Base-by-base conservation (phyloP, 2,888 invertebrate genomes). In the Danaus chrysippus region DNA sequence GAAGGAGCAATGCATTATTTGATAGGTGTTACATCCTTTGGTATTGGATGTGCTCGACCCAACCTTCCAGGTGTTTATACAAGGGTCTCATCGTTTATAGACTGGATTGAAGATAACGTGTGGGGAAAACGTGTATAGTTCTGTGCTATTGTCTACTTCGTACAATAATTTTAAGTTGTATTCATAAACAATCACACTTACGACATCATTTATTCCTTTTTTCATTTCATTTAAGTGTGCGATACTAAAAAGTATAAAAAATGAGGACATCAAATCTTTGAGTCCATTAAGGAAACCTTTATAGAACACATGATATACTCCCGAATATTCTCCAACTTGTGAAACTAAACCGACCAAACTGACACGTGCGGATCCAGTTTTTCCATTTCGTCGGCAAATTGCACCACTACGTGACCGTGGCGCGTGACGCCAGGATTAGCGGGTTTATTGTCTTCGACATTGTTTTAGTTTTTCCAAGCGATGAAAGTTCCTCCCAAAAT, bases 21-120 rank as follows among this genome's bases (percentile, higher is more conserved):
- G 5, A 62, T 81, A 11, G 81, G 77, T 2, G 69, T 79, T 43
- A 77, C 79, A 46, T 75, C 77, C 13, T 77, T 78, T 67, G 79
- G 78, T 11, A 46, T 65, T 5, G 71, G 71, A 41, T 76, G 76
- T 63, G 72, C 70, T 3, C 41, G 49, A 11, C 59, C 58, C 13
- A 67, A 71, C 54, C 61, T 61, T 3, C 74, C 77, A 0, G 76
- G 73, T 1, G 66, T 79, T 11, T 79, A 79, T 64, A 74, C 76
- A 0, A 69, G 71, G 15, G 71, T 79, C 0, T 68, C 73, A 41
- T 63, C 67, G 5, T 78, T 74, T 58, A 56, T 75, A 9, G 68
- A 73, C 58, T 79, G 79, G 79, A 75, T 79, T 34, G 78, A 79
- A 65, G 56, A 62, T 0, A 61, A 61, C 10, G 76, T 78, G 1